These are phyloP conservation scores for Clarias fuscus DNA, from an alignment of 2,797 vertebrate genomes.

Conservation along the genomic window DNA sequence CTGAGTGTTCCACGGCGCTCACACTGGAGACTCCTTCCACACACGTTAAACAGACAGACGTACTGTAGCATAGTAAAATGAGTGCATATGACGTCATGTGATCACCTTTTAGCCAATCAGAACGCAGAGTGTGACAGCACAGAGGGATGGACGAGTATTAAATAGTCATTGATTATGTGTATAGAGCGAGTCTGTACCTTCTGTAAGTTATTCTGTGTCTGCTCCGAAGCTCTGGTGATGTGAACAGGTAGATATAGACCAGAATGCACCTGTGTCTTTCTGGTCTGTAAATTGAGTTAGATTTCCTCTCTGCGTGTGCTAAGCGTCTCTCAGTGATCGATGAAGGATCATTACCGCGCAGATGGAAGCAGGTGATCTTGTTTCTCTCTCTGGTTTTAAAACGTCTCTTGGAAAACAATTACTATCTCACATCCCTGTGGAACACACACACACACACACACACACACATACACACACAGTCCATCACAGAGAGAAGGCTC, in stretches of 20 bases:
- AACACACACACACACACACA: neutral
- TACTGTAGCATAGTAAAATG: neutral
- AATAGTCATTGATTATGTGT: neutral
- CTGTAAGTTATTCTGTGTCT: neutral
- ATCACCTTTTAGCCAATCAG: neutral
- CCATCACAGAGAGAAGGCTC: neutral
- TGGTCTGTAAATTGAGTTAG: neutral
- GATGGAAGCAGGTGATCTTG: constrained; percentile 9
- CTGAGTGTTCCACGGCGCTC: neutral
- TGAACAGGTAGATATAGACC: neutral
- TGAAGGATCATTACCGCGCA: neutral
- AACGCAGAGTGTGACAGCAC: neutral
- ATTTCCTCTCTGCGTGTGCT: neutral
- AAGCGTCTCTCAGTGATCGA: neutral
- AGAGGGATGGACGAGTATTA: neutral
- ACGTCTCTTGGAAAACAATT: constrained; percentile 5
- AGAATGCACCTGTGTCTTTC: neutral
- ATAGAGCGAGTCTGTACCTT: neutral
- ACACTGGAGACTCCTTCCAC: neutral
- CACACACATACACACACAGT: too few relatives aligned
- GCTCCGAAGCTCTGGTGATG: neutral
- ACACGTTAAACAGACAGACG: neutral
- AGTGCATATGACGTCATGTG: neutral
- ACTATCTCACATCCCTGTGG: neutral
- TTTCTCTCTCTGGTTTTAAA: neutral